These are phyloP conservation scores for Phengaris arion DNA, from an alignment of 2,888 invertebrate genomes.

Conservation along the genomic window DNA sequence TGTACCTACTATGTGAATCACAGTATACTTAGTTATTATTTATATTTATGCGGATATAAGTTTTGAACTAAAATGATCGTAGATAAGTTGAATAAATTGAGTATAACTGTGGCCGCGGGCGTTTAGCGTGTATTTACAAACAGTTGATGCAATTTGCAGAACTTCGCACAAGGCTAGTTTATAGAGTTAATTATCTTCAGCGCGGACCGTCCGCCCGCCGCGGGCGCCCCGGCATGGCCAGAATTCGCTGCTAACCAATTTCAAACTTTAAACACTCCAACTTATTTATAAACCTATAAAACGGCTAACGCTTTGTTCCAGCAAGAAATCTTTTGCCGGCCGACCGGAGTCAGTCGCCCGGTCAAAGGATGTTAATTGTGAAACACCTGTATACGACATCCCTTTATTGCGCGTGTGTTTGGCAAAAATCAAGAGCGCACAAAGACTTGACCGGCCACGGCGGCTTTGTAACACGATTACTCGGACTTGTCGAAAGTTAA, in stretches of 20 bases:
- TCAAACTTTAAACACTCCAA: conserved; percentile 71
- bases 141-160: conserved; percentile 63
- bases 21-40: not conserved
- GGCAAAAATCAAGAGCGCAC: conserved; percentile 75
- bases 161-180: conserved; percentile 64
- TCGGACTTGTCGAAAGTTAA: conserved; percentile 78
- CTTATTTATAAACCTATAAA: conserved; percentile 75
- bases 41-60: not conserved
- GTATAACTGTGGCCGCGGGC: conserved; percentile 10
- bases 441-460: conserved; percentile 72
- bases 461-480: conserved; percentile 78
- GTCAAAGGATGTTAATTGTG: conserved; percentile 79
- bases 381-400: conserved; percentile 77
- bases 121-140: conserved; percentile 53
- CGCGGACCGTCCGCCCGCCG: conserved; percentile 54
- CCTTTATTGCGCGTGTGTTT: conserved; percentile 69
- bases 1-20: not conserved
- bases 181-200: conserved; percentile 71
- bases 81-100: not conserved
- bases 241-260: conserved; percentile 73
- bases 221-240: conserved; percentile 55
- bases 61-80: conserved; percentile 3
- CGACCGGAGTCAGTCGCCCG: conserved; percentile 49
- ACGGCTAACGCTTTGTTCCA: conserved; percentile 41
- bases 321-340: not conserved